phyloP scores from a whole-genome alignment of 2,888 invertebrate species.

The Kryphioiulus occultus region DNA sequence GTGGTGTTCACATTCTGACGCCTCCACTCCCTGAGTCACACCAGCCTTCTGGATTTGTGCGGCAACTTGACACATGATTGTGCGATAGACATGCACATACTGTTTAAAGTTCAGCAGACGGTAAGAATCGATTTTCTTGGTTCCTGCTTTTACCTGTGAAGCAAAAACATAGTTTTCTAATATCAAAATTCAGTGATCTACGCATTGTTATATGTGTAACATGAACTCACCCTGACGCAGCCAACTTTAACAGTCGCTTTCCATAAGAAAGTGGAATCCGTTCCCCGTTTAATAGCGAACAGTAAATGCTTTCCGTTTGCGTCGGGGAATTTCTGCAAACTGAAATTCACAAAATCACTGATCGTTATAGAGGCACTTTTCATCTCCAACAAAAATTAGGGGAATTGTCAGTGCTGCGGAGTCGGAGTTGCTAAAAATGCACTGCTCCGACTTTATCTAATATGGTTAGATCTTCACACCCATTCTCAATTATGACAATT shows the following conservation, averaged over 20 bases:
- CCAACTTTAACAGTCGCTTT: slow-evolving; percentile 74
- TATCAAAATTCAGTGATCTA: background rate
- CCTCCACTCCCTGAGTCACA: background rate
- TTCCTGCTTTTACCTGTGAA: slow-evolving; percentile 64
- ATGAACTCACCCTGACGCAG: slow-evolving; percentile 66
- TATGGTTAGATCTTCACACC: too few relatives aligned
- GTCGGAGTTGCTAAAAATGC: too few relatives aligned
- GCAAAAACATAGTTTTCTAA: slow-evolving; percentile 25
- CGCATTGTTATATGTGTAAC: background rate
- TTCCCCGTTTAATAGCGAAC: slow-evolving; percentile 72
- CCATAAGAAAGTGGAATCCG: slow-evolving; percentile 73
- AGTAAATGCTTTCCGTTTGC: slow-evolving; percentile 70
- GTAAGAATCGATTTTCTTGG: slow-evolving; percentile 68
- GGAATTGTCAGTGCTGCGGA: too few relatives aligned
- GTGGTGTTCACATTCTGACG: background rate
- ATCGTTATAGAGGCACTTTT: background rate
- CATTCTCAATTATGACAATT: too few relatives aligned
- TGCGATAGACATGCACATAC: slow-evolving; percentile 69
- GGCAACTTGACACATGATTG: slow-evolving; percentile 49
- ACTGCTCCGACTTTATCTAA: too few relatives aligned
- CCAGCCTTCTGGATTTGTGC: background rate
- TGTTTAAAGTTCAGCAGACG: slow-evolving; percentile 71
- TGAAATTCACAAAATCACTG: slow-evolving; percentile 58
- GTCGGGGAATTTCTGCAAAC: slow-evolving; percentile 70
- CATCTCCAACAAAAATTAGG: too few relatives aligned